Conservation (phyloP, 2,888 invertebrate genomes). For the Lamellibrachia satsuma region DNA sequence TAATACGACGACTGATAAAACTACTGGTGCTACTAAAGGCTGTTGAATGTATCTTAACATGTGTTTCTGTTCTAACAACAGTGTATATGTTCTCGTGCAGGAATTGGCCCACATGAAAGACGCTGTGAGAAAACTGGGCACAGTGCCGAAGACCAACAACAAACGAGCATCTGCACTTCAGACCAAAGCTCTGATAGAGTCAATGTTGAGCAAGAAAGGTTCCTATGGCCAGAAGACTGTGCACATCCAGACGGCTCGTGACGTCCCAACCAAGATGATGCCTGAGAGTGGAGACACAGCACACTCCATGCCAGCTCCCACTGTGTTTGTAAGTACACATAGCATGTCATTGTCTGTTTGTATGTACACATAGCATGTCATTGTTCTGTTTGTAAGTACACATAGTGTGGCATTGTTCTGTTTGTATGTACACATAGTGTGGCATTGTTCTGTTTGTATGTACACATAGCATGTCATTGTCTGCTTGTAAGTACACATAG, state of each 20-base stretch:
- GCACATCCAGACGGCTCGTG: background rate
- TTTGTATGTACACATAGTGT: too few species aligned
- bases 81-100: constrained; percentile 41
- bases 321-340: constrained; percentile 38
- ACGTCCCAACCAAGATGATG: constrained; percentile 28
- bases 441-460: too few species aligned
- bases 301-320: constrained; percentile 38
- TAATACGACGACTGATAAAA: too few species aligned
- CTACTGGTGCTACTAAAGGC: background rate
- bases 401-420: too few species aligned
- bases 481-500: too few species aligned
- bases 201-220: background rate
- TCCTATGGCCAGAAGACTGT: constrained; percentile 21
- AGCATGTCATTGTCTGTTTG: too few species aligned
- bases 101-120: constrained; percentile 64
- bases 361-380: too few species aligned
- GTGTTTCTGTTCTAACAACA: background rate
- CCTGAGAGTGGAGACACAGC: constrained; percentile 34
- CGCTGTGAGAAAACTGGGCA: constrained; percentile 56
- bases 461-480: too few species aligned
- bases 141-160: constrained; percentile 35
- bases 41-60: background rate
- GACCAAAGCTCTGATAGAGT: background rate
- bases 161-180: constrained; percentile 24
- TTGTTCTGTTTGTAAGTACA: too few species aligned